phyloP scores from a whole-genome alignment of 35 echinoderm and acorn worm genomes.

The Strongylocentrotus purpuratus region DNA sequence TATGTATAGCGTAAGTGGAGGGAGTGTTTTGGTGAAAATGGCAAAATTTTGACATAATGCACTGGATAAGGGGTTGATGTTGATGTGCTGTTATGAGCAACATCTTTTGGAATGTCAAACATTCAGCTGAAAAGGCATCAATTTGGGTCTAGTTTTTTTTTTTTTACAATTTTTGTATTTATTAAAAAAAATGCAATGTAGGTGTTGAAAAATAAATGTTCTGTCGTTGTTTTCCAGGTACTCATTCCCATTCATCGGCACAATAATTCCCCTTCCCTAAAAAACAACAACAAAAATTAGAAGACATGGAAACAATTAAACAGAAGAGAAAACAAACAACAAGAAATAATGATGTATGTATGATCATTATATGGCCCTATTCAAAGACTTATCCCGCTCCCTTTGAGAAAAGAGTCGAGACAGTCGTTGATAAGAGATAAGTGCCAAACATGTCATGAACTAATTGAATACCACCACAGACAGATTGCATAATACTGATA shows the following conservation, averaged over 20 bases:
- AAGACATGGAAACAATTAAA: neutral
- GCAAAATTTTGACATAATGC: neutral
- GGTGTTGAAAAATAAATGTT: neutral
- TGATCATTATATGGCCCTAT: too few relatives aligned
- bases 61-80: neutral
- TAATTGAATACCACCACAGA: neutral
- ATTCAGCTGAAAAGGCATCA: neutral
- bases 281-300: neutral
- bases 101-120: neutral
- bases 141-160: too few relatives aligned
- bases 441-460: neutral
- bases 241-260: neutral
- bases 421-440: neutral
- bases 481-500: neutral
- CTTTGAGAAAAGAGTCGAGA: neutral
- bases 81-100: neutral
- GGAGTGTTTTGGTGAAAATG: neutral
- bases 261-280: neutral
- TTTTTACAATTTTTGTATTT: neutral
- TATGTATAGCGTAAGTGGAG: neutral
- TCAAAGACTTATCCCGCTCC: neutral
- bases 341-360: too few relatives aligned
- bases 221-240: neutral
- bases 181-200: too few relatives aligned
- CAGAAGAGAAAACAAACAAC: neutral